Evolutionary conservation across 1,140 invertebrate species (phyloP).

Genomic region (Brachionus angularis): DNA sequence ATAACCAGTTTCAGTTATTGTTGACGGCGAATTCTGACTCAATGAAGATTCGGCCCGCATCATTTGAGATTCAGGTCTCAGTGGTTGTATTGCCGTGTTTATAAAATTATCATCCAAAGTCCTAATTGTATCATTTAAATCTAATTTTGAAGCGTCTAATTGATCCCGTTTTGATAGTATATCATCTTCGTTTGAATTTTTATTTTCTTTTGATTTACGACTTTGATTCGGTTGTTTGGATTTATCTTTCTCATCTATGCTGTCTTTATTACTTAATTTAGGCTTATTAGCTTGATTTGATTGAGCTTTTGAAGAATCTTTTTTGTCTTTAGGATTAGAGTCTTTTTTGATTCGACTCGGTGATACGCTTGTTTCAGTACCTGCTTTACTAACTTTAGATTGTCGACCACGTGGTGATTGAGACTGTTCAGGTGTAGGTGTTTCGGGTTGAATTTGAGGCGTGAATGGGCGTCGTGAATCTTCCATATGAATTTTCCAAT

Average conservation of each 20-base stretch:
- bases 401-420: conserved; percentile 24
- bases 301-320: not conserved
- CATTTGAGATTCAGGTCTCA: not conserved
- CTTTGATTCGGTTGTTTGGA: not conserved
- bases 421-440: conserved; percentile 32
- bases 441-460: conserved; percentile 13
- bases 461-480: conserved; percentile 49
- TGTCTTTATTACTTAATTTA: conserved; percentile 22
- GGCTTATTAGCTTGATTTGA: not conserved
- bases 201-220: conserved; percentile 19
- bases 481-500: conserved; percentile 56
- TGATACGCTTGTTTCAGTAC: conserved; percentile 16
- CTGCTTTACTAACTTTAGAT: conserved; percentile 32
- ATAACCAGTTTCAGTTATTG: conserved; percentile 49
- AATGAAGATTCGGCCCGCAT: not conserved
- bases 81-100: conserved; percentile 5
- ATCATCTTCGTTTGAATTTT: not conserved
- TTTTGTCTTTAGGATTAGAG: conserved; percentile 2
- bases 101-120: conserved; percentile 15
- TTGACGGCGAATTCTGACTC: conserved; percentile 13
- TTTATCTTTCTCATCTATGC: not conserved
- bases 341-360: not conserved
- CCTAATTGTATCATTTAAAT: not conserved
- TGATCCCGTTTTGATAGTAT: too few relatives aligned
- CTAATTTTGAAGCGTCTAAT: conserved; percentile 45